Base-by-base conservation (phyloP, 2,113 vertebrate species). In the Parotia lawesii region DNA sequence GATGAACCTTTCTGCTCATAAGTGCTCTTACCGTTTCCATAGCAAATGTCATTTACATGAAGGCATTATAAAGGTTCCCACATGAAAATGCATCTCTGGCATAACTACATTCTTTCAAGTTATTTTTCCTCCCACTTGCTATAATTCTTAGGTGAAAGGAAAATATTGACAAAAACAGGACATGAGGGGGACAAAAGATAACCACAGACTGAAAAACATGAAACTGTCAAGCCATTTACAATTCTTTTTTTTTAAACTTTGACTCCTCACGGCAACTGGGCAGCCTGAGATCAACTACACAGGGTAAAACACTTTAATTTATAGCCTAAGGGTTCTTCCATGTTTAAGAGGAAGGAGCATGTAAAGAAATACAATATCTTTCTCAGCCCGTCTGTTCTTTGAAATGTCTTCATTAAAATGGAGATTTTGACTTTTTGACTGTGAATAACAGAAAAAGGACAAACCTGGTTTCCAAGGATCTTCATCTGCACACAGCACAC, bases 401-500 rank as follows among this genome's bases (percentile, higher is more conserved):
- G 89, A 93, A 90, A 88, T 64, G 76, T 62, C 89, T 95, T 96
- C 92, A 91, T 94, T 85, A 95, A 97, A 97, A 95, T 92, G 84
- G 89, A 96, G 86, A 95, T 71, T 95, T 96, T 91, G 71, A 79
- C 94, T 96, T 93, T 95, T 93, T 93, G 93, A 77, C 91, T 96
- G 93, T 90, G 91, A 95, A 84, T 70, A 95, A 81, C 71, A 88
- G 86, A 89, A 94, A 94, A 96, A 91, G 82, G 86, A 92, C 92
- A 90, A 95, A 96, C 87, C 76, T 93, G 67, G 60, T 79, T 95
- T 91, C 94, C 22, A 3, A 91, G 65, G 66, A 62, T 88, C 67
- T 89, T 91, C 85, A 85, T 60, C 56, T 47, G 85, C 85, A 94
- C 69, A 74, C 44, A 74, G 85, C 9, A 8, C 56, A 45, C 48